Conservation (phyloP, 2,113 vertebrate species). For the Scortum barcoo region DNA sequence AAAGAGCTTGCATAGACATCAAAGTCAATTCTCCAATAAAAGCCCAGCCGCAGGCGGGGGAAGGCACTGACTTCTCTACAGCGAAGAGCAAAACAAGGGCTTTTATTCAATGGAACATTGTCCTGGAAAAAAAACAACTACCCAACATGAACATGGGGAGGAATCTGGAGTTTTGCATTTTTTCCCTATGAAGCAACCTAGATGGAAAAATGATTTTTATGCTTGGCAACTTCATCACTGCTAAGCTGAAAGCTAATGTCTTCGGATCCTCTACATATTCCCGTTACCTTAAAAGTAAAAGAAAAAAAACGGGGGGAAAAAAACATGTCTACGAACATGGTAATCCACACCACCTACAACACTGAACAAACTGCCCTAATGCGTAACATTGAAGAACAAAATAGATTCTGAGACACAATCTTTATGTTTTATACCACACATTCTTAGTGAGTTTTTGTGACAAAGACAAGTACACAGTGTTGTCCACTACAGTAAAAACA, state of each 20-base stretch:
- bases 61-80: constrained; percentile 85
- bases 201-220: constrained; percentile 77
- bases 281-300: constrained; percentile 61
- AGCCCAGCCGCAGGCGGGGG: constrained; percentile 80
- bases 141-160: constrained; percentile 74
- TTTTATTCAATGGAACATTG: constrained; percentile 72
- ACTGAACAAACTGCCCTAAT: constrained; percentile 67
- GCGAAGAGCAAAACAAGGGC: constrained; percentile 78
- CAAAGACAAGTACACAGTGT: constrained; percentile 77
- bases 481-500: constrained; percentile 81
- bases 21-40: constrained; percentile 83
- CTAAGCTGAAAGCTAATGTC: constrained; percentile 64
- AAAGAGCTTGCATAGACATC: constrained; percentile 86
- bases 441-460: constrained; percentile 78
- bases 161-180: constrained; percentile 80
- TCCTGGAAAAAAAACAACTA: constrained; percentile 78
- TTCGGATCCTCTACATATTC: constrained; percentile 67
- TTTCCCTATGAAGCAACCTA: constrained; percentile 80
- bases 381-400: constrained; percentile 67
- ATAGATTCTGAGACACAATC: constrained; percentile 70
- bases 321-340: constrained; percentile 63
- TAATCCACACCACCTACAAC: constrained; percentile 68
- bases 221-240: constrained; percentile 64
- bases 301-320: neutral
- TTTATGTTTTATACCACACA: constrained; percentile 71